Base-by-base conservation (phyloP, 2,797 vertebrate species). In the Petrocephalus sullivani region DNA sequence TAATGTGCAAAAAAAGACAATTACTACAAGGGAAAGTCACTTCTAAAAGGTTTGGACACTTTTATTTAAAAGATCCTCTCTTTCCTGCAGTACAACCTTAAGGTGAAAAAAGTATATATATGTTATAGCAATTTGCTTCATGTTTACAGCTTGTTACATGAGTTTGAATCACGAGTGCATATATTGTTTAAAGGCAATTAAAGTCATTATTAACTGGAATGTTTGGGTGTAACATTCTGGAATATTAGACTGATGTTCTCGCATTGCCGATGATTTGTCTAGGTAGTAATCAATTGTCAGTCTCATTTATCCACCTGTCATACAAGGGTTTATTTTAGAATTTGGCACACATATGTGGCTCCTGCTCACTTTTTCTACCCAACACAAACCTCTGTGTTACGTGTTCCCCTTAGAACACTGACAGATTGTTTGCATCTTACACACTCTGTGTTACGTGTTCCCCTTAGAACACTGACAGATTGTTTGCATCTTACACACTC, bases 191-290 rank as follows among this genome's bases (percentile, higher is more conserved):
- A 23, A 56, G 53, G 53, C 28, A 81, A 75, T 19, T 33, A 33
- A 87, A 87, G 14, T 21, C 41, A 61, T 28, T 37, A 46, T 57
- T 12, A 88, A 83, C 28, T 83, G 78, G 87, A 88, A 88, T 88
- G 87, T 88, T 21, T 51, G 33, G 85, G 21, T 83, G 37, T 7
- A 61, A 56, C 49, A 37, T 75, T 83, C 57, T 60, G 78, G 46
- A 88, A 60, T 78, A 5, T 87, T 71, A 53, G 10, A 41, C 37
- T 85, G 54, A 33, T 41, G 19, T 21, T 86, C 53, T 53, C 7
- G n/a, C 49, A 53, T 51, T 53, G 41, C 8, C n/a, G 41, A 46
- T 51, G 7, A 53, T 83, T 53, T 9, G 51, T 54, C 12, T 28
- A 23, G 51, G 49, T 3, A 75, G 37, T 41, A 75, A 78, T 19